A percentile compares a stretch with the other conserved stretches of the same genome.
Evolutionary conservation across 2,113 vertebrate species (phyloP).

Genomic region (Protobothrops flavoviridis): DNA sequence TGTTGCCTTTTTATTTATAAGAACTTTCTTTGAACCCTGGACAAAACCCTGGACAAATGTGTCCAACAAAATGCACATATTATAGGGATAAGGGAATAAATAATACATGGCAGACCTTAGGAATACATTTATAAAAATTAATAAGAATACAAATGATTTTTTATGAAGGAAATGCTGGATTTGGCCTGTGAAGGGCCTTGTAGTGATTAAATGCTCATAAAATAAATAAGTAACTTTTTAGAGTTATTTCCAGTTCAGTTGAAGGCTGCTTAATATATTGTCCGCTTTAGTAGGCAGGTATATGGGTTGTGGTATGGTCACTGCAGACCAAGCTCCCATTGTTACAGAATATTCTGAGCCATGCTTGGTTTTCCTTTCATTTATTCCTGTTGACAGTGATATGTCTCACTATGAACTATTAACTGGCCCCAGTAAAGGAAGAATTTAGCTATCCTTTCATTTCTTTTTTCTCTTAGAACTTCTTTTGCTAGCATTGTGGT

Average conservation of each 20-base stretch:
- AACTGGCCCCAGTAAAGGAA: constrained; percentile 27
- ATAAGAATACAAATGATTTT: neutral
- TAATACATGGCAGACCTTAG: neutral
- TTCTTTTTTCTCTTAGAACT: neutral
- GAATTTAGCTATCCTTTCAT: constrained; percentile 15
- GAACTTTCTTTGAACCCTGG: neutral
- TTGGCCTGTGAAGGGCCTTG: neutral
- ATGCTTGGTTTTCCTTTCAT: constrained; percentile 29
- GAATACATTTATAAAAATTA: neutral
- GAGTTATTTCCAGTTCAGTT: neutral
- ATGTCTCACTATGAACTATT: neutral
- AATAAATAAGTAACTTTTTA: neutral
- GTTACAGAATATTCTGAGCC: neutral
- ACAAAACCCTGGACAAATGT: neutral
- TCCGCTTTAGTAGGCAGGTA: neutral
- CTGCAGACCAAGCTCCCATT: neutral
- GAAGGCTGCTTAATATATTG: neutral
- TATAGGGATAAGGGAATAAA: neutral
- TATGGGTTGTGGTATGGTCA: neutral
- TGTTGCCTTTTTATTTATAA: neutral
- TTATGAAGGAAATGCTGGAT: neutral
- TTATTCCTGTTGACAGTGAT: constrained; percentile 1
- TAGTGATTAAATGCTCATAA: neutral
- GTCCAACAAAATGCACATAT: neutral
- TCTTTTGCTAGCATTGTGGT: constrained; percentile 49